Evolutionary conservation across 1,140 invertebrate genomes (phyloP).

Genomic region (Bombus terrestris): DNA sequence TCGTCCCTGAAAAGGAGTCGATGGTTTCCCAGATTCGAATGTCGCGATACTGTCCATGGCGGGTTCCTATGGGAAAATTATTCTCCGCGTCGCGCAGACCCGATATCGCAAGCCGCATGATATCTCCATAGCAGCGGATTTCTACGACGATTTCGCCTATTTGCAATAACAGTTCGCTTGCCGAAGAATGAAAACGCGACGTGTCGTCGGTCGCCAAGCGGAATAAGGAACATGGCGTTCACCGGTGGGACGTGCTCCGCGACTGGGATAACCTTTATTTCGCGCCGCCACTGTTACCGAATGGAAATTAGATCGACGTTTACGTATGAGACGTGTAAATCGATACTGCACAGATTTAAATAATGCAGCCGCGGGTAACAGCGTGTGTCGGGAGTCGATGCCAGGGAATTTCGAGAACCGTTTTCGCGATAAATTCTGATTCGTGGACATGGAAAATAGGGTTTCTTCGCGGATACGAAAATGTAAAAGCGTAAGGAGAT

Average conservation of each 20-base stretch:
- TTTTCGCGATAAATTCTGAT: background rate
- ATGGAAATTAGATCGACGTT: conserved; percentile 75
- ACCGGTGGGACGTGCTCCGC: conserved; percentile 74
- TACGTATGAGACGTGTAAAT: conserved; percentile 43
- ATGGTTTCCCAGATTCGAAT: conserved; percentile 69
- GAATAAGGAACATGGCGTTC: conserved; percentile 62
- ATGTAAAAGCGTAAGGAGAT: conserved; percentile 1
- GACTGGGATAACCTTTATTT: conserved; percentile 76
- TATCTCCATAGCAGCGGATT: conserved; percentile 69
- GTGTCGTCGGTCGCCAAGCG: conserved; percentile 52
- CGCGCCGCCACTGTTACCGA: conserved; percentile 62
- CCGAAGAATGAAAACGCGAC: conserved; percentile 61
- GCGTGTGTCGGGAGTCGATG: background rate
- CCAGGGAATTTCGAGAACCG: background rate
- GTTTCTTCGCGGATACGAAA: background rate
- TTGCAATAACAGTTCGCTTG: conserved; percentile 74
- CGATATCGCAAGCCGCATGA: conserved; percentile 70
- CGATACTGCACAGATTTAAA: conserved; percentile 28
- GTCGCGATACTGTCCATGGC: conserved; percentile 65
- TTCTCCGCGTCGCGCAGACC: conserved; percentile 49
- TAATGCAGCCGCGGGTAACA: background rate
- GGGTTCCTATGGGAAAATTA: conserved; percentile 78
- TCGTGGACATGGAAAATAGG: background rate
- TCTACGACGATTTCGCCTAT: conserved; percentile 73
- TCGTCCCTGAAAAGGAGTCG: conserved; percentile 41